Evolutionary conservation across 2,113 vertebrate species (phyloP), one percentile per base, ranked within the genome.

Genomic region (Plecotus auritus): DNA sequence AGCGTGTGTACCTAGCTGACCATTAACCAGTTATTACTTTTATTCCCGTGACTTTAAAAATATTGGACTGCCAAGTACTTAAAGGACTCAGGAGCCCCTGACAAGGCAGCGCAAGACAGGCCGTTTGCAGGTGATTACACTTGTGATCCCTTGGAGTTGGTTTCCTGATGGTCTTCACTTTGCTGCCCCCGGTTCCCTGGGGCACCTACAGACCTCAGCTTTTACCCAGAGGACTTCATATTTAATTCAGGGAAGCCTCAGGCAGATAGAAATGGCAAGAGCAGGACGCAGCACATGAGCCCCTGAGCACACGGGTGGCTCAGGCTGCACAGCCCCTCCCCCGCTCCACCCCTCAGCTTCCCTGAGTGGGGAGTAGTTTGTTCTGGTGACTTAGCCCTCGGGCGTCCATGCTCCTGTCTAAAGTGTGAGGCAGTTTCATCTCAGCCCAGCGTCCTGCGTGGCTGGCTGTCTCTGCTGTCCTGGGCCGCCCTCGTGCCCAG

Each of bases 101-200:
- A 59, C 22, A 18, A 7, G 0, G 1, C 66, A 4, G 1, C 7
- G 7, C 9, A 17, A 23, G 0, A 0, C 0, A 6, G 0, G 10
- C 45, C 0, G 0, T 9, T 13, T 28, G 28, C 6, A 1, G 32
- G 0, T 12, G 2, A 40, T 4, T 1, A 2, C 59, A 61, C 30
- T 9, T 4, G 7, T 9, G 8, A 23, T 1, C 1, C 0, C 1
- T 35, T 0, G 14, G 56, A 4, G 4, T 6, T 9, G 0, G 9
- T 10, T 11, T 69, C 23, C 26, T 30, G 0, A 10, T 5, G 7
- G 12, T 23, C 64, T 49, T 18, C 37, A 9, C 28, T 0, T 1
- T 5, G 40, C 18, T 17, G 7, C 40, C 42, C 23, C 3, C 1
- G 0, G n/a, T 14, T n/a, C 35, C 40, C 23, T 61, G 42, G 56